Evolutionary conservation across 2,113 vertebrate genomes (phyloP).

Genomic region (Mustela nigripes): DNA sequence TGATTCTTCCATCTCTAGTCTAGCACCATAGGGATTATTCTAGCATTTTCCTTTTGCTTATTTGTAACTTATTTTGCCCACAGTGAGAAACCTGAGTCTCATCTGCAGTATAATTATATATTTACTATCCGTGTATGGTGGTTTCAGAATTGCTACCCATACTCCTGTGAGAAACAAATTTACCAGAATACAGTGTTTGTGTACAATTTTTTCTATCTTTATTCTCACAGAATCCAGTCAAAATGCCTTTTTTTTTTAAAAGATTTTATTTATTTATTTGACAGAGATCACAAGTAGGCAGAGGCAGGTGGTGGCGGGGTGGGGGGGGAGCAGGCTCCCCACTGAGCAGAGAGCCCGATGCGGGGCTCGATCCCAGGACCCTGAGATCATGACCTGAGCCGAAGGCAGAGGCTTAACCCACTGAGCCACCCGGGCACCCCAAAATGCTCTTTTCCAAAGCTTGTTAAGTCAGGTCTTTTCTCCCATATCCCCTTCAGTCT

Average conservation of each 20-base stretch:
- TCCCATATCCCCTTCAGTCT: neutral
- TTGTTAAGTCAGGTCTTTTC: neutral
- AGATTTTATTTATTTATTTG: no score
- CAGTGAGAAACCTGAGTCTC: neutral
- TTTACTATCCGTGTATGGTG: neutral
- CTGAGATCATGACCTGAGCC: no score
- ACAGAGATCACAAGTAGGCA: no score
- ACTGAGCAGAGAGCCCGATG: no score
- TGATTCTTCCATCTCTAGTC: neutral
- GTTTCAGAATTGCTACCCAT: neutral
- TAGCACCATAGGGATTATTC: neutral
- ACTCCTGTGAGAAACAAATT: neutral
- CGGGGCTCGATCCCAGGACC: no score
- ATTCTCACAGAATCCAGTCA: neutral
- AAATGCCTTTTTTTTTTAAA: no score
- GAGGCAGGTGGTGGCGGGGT: no score
- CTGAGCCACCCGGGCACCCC: neutral
- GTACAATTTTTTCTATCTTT: neutral
- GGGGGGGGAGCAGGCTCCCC: no score
- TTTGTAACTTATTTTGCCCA: neutral
- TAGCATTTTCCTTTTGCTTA: neutral
- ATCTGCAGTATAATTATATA: neutral
- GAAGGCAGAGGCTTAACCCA: no score
- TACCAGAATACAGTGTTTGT: neutral
- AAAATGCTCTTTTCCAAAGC: constrained; percentile 12